Base-by-base conservation (phyloP, 1,140 invertebrate species). In the Lordiphosa mommai region DNA sequence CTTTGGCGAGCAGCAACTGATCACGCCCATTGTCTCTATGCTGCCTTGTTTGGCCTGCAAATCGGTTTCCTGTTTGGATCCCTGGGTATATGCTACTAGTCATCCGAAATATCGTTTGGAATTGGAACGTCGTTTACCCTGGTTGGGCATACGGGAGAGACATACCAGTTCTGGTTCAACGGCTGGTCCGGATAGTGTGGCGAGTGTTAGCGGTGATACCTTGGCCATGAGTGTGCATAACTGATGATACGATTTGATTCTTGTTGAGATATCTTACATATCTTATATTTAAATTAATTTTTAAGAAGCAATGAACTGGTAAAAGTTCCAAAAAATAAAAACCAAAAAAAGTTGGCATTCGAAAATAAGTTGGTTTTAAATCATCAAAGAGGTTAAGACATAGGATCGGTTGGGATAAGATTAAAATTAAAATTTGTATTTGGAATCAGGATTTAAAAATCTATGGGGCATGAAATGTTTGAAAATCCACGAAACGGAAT, bases 71-170 rank as follows among this genome's bases (percentile, higher is more conserved):
- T 94, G 94, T 72, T 92, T 95, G 70, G 94, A 95, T 88, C 94
- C 94, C 7, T 94, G 93, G 93, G 91, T 94, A 9, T 94, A 95
- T 63, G 94, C 94, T 12, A 94, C 95, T 58, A 94, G 93, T 71
- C 94, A 95, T 88, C 94, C 94, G 1, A 93, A 92, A 91, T 95
- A 93, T 88, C 91, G 93, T 58, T 86, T 92, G 57, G 93, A 94
- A 72, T 74, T 94, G 33, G 91, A 93, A 69, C 93, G 93, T 53
- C 91, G 93, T 7, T 87, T 94, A 13, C 93, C 93, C 4, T 94
- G 93, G 93, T 90, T 94, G 90, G 93, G 93, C 23, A 92, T 94
- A 17, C 91, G 90, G 0, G 92, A 94, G 52, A 70, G 53, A 29
- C 72, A 87, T 1, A 16, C 23, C 5, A 41, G 40, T 6, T 47